Evolutionary conservation across 2,797 vertebrate genomes (phyloP).

Genomic region (Clarias fuscus): DNA sequence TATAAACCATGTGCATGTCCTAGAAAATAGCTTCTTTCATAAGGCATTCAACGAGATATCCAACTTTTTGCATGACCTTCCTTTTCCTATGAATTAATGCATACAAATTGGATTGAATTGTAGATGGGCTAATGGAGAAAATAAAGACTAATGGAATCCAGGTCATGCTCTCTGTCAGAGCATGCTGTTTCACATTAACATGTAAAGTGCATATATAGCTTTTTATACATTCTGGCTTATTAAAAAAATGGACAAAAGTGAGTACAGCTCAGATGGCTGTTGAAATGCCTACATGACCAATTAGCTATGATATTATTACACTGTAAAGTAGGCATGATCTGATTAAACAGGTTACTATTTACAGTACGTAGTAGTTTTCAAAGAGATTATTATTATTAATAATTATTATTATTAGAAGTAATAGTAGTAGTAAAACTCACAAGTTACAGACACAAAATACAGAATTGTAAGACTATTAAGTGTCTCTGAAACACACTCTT

Average conservation of each 20-base stretch:
- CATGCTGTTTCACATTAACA: constrained; percentile 31
- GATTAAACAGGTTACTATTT: background rate
- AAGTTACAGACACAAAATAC: background rate
- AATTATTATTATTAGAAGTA: no score
- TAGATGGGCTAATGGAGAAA: constrained; percentile 2
- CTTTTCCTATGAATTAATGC: constrained; percentile 19
- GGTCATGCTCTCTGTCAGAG: constrained; percentile 24
- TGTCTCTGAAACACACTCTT: constrained; percentile 1
- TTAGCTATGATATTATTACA: constrained; percentile 4
- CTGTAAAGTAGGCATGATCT: background rate
- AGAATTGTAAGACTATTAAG: background rate
- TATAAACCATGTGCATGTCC: background rate
- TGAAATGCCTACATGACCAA: constrained; percentile 2
- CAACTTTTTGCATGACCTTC: background rate
- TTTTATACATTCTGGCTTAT: background rate
- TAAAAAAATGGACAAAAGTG: background rate
- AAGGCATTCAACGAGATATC: background rate
- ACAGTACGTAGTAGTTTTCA: background rate
- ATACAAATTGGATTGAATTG: constrained; percentile 31
- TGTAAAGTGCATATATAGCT: constrained; percentile 14
- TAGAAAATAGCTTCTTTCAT: background rate
- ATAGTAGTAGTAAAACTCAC: no score
- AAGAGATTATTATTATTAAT: background rate
- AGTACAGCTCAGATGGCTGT: constrained; percentile 11
- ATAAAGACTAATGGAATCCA: constrained; percentile 25